Conservation (phyloP, 2,888 invertebrate species). For the Macrosoma leucophasiata region DNA sequence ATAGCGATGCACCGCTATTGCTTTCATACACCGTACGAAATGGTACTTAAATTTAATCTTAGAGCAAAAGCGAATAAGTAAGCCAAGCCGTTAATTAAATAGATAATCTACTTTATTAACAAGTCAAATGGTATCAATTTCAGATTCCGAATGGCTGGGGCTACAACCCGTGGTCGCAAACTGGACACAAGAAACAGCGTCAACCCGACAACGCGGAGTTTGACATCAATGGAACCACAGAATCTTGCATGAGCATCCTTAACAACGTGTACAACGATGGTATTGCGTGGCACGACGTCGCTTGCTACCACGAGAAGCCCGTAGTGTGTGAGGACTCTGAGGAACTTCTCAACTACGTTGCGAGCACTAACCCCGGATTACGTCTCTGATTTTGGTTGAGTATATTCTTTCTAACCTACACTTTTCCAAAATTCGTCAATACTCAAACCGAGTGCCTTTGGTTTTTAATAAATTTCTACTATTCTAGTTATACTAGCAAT, state of each 20-base stretch:
- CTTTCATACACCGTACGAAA: no score
- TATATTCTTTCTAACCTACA: no score
- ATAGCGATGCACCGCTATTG: no score
- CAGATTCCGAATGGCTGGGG: constrained; percentile 81
- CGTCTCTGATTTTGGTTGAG: constrained; percentile 85
- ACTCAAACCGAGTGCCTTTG: no score
- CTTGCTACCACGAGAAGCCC: constrained; percentile 95
- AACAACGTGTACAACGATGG: constrained; percentile 96
- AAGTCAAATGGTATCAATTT: no score
- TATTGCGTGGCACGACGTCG: constrained; percentile 95
- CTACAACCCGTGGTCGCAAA: constrained; percentile 93
- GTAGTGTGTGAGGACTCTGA: constrained; percentile 94
- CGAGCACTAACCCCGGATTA: constrained; percentile 88
- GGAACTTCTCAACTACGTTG: constrained; percentile 89
- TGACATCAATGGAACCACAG: constrained; percentile 90
- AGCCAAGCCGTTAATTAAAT: no score
- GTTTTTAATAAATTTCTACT: no score
- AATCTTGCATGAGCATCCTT: constrained; percentile 90
- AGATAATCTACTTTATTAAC: no score
- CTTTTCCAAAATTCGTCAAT: not conserved
- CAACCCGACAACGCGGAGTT: constrained; percentile 95
- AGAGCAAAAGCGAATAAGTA: no score
- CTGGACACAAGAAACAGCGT: constrained; percentile 90
- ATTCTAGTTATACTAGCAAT: no score
- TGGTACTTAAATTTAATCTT: no score